Percentiles rank a stretch among this genome's conserved stretches.
Evolutionary conservation across 2,797 vertebrate genomes (phyloP).

Genomic region (Remorina albescens): DNA sequence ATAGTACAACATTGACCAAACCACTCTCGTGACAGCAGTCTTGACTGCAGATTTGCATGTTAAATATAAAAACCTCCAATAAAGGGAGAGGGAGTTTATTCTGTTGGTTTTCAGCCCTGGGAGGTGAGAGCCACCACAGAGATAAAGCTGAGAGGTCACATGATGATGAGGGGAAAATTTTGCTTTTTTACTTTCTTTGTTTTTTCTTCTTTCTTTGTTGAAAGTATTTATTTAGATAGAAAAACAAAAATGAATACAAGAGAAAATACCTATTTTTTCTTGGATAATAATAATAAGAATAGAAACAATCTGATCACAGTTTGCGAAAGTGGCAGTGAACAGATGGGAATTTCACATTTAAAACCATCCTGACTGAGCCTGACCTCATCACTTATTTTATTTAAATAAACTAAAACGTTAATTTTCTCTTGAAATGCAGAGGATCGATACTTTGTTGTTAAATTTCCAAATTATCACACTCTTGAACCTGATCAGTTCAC

Average conservation of each 20-base stretch:
- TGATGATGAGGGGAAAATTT: not conserved
- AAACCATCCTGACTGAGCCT: not conserved
- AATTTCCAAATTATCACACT: not conserved
- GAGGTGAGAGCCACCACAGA: conserved; percentile 10
- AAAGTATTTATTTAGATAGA: not conserved
- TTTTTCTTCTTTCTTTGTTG: not conserved
- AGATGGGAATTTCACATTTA: not conserved
- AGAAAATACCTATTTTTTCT: not conserved
- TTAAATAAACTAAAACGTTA: not conserved
- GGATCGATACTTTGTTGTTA: too few species aligned
- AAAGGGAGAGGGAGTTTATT: not conserved
- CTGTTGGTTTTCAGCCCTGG: not conserved
- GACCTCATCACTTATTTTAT: not conserved
- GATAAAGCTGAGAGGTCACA: conserved; percentile 22
- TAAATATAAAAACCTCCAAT: not conserved
- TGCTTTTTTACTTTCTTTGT: not conserved
- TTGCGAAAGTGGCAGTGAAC: too few species aligned
- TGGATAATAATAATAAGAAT: not conserved
- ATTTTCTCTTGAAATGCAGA: too few species aligned
- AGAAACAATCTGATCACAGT: too few species aligned
- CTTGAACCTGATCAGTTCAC: not conserved
- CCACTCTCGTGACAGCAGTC: not conserved
- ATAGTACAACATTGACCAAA: too few species aligned
- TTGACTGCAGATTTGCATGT: not conserved
- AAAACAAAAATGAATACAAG: not conserved